Conservation (phyloP, 2,888 invertebrate species). For the Aquatica leii region DNA sequence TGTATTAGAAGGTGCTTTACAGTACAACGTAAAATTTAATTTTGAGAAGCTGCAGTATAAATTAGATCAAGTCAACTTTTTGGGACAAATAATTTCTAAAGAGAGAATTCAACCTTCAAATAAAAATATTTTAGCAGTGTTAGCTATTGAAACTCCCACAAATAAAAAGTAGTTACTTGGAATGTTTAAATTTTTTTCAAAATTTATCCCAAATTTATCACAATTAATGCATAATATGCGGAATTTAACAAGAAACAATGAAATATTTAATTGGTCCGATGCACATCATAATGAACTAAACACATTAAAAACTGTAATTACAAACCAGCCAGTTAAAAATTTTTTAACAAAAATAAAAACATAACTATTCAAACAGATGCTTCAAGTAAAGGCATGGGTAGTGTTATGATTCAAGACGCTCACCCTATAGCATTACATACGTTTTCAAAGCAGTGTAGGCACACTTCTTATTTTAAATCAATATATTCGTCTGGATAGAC, state of each 20-base stretch:
- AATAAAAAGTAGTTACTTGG: not conserved
- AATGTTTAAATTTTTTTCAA: too few species aligned
- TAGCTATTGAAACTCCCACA: not conserved
- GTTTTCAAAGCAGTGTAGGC: too few species aligned
- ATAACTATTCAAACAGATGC: not conserved
- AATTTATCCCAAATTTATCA: too few species aligned
- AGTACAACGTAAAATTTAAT: too few species aligned
- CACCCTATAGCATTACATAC: constrained; percentile 6
- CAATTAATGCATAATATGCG: too few species aligned
- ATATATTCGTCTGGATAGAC: too few species aligned
- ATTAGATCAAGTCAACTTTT: not conserved
- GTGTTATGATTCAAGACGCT: constrained; percentile 43
- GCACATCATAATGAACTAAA: not conserved
- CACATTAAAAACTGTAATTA: not conserved
- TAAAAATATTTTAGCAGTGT: not conserved
- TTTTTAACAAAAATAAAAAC: not conserved
- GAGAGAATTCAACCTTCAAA: constrained; percentile 17
- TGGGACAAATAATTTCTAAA: not conserved
- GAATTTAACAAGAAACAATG: too few species aligned
- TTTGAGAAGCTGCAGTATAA: not conserved
- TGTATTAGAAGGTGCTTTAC: too few species aligned
- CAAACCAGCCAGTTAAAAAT: not conserved
- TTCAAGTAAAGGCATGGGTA: constrained; percentile 41
- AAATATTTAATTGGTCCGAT: not conserved
- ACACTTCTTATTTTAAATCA: too few species aligned